Evolutionary conservation across 1,140 invertebrate genomes (phyloP).

Genomic region (Calliphora vicina): DNA sequence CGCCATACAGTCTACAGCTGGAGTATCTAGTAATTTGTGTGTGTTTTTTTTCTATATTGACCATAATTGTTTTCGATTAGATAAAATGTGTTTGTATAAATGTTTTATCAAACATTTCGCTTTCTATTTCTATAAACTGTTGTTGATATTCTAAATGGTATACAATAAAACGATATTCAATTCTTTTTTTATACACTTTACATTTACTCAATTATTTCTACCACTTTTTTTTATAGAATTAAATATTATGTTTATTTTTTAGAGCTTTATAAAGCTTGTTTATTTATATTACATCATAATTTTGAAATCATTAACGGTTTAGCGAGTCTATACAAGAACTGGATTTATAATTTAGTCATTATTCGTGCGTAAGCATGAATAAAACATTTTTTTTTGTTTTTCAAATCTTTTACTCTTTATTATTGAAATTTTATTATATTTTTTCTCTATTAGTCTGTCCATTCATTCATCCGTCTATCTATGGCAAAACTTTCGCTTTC

Average conservation of each 20-base stretch:
- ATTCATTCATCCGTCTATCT: background rate
- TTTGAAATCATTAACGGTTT: background rate
- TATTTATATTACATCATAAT: background rate
- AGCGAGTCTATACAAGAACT: background rate
- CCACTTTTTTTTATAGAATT: background rate
- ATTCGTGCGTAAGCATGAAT: background rate
- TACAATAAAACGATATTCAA: background rate
- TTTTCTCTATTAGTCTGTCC: background rate
- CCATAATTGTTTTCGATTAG: background rate
- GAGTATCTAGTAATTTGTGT: background rate
- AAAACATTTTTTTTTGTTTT: background rate
- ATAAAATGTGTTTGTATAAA: background rate
- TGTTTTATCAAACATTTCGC: background rate
- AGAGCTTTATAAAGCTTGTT: background rate
- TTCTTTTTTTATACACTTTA: background rate
- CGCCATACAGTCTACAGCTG: background rate
- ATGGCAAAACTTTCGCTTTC: slow-evolving; percentile 20
- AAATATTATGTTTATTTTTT: background rate
- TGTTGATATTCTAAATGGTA: background rate
- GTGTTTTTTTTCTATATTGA: background rate
- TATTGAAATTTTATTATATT: too few relatives aligned
- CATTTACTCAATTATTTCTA: background rate
- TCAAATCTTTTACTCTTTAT: too few relatives aligned
- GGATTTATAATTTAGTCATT: slow-evolving; percentile 6
- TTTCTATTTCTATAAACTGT: background rate